Evolutionary conservation across 2,113 vertebrate species (phyloP).

Genomic region (Strix uralensis): DNA sequence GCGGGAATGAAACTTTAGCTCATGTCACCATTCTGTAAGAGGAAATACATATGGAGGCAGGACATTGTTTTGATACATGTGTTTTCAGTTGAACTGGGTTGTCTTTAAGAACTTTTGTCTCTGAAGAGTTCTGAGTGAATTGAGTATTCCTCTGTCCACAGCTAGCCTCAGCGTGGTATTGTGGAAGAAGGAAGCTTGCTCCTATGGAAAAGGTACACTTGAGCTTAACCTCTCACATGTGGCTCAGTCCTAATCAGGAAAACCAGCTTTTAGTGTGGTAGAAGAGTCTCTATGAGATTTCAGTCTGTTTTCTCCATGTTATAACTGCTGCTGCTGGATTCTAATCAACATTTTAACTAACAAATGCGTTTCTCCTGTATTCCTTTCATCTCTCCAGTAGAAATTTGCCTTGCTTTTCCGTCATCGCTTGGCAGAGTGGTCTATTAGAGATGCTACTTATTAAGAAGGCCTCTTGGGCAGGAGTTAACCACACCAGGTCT

Average conservation of each 20-base stretch:
- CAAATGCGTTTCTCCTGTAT: neutral
- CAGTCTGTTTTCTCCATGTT: neutral
- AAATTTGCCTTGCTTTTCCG: neutral
- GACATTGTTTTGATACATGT: neutral
- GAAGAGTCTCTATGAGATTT: neutral
- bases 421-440: neutral
- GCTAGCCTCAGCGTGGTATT: neutral
- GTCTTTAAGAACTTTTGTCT: neutral
- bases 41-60: constrained; percentile 17
- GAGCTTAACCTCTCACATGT: neutral
- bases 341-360: neutral
- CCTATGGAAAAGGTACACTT: neutral
- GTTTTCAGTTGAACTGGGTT: constrained; percentile 25
- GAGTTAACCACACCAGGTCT: neutral
- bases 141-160: neutral
- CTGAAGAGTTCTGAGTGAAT: neutral
- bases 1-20: constrained; percentile 59
- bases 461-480: neutral
- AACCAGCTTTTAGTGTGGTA: neutral
- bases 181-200: neutral
- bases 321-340: neutral
- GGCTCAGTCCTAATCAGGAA: neutral
- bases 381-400: neutral
- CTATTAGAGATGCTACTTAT: neutral
- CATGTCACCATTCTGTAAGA: constrained; percentile 55